These are phyloP conservation scores for Denticeps clupeoides DNA, from an alignment of 2,797 vertebrate species.

Conservation along the genomic window DNA sequence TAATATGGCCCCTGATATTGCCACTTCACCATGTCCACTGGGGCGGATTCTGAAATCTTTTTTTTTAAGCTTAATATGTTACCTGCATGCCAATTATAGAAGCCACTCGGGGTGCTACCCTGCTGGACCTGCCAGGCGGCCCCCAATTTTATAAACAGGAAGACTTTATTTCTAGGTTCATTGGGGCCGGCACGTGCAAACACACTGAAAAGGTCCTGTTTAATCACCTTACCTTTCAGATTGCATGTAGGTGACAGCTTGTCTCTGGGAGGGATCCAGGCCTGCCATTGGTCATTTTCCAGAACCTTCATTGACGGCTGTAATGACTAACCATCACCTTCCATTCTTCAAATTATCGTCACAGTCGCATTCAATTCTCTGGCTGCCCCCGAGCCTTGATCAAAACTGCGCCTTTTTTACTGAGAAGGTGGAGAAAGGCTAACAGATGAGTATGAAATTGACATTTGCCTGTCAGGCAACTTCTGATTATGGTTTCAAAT, in stretches of 20 bases:
- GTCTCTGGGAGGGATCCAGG: slow-evolving; percentile 27
- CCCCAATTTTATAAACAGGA: slow-evolving; percentile 20
- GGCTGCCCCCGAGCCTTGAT: background rate
- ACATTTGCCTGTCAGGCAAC: background rate
- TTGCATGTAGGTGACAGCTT: slow-evolving; percentile 31
- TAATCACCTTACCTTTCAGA: slow-evolving; percentile 38
- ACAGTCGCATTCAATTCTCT: slow-evolving; percentile 26
- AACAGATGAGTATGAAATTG: background rate
- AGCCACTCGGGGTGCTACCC: slow-evolving; percentile 18
- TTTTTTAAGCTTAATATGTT: slow-evolving; percentile 27
- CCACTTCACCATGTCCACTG: slow-evolving; percentile 32
- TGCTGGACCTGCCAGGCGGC: slow-evolving; percentile 17
- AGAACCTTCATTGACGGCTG: slow-evolving; percentile 27
- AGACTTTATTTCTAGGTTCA: slow-evolving; percentile 27
- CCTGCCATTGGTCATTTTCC: slow-evolving; percentile 38
- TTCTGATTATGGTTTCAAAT: background rate
- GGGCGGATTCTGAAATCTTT: slow-evolving; percentile 30
- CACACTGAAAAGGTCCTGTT: slow-evolving; percentile 32
- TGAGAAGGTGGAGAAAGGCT: background rate
- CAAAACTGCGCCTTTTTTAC: slow-evolving; percentile 17
- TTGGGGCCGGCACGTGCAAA: slow-evolving; percentile 30
- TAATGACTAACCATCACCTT: slow-evolving; percentile 39
- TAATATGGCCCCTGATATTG: slow-evolving; percentile 27
- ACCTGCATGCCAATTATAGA: slow-evolving; percentile 39
- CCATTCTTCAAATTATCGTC: slow-evolving; percentile 35